Evolutionary conservation across 2,113 vertebrate species (phyloP), one percentile per base, ranked within the genome.

Genomic region (Colistium nudipinnis): DNA sequence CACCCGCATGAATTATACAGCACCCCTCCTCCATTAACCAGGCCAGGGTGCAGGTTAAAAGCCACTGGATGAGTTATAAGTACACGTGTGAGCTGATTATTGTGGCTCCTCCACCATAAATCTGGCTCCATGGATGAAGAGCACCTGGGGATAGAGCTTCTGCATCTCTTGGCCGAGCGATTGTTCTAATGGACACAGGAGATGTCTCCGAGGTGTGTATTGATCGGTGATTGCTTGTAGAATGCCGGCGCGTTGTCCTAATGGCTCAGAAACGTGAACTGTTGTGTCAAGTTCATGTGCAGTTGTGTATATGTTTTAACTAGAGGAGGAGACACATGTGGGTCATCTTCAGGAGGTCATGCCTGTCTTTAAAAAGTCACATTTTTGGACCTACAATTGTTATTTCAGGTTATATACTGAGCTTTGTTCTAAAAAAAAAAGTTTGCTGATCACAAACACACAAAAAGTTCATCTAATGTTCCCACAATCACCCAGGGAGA

Each of bases 1-100:
- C 51, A 63, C 33, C 61, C 38, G 60, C 87, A 91, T 82, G 49
- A 86, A 87, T 90, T 87, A 90, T 84, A 79, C 73, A 90, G 60
- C 71, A 62, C 61, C 38, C 31, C 36, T 64, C n/a, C 54, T 75
- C 49, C 54, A 81, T 78, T 63, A 8, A 39, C 49, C 35, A 56
- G 76, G 78, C 81, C 62, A 60, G 76, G 85, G 59, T 83, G 60
- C 55, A 75, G 71, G 57, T 70, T 89, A 81, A 88, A 87, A 90
- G 80, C 80, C 77, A 68, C 12, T 41, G 49, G 80, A 71, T 83
- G 86, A 76, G 81, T 88, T 87, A 85, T 81, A 75, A 17, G 63
- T 64, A 57, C 64, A 63, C 63, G 68, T 69, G 70, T 69, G 69
- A 66, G 69, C 9, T 1, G n/a, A 62, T 47, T 19, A 17, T 28